Percentiles rank a stretch among this genome's conserved stretches.
phyloP scores from a whole-genome alignment of 2,888 invertebrate species.

The Tholera decimalis region DNA sequence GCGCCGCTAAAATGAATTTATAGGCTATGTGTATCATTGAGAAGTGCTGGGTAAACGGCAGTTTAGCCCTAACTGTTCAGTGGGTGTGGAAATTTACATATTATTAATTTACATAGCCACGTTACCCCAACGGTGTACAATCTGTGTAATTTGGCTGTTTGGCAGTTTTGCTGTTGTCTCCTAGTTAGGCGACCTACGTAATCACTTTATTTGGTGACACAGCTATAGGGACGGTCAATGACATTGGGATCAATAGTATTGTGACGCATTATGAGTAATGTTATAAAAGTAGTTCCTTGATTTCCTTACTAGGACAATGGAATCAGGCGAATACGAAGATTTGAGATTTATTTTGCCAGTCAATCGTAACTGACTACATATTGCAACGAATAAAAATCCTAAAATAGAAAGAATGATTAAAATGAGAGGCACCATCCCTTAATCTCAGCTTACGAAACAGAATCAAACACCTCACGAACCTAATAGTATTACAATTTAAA shows the following conservation, averaged over 20 bases:
- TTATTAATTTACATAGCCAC: slow-evolving; percentile 89
- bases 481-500: slow-evolving; percentile 38
- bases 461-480: slow-evolving; percentile 15
- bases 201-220: slow-evolving; percentile 67
- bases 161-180: slow-evolving; percentile 80
- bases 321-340: neutral
- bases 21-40: slow-evolving; percentile 68
- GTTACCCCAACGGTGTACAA: slow-evolving; percentile 80
- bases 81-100: slow-evolving; percentile 87
- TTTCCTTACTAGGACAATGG: slow-evolving; percentile 6
- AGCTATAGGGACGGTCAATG: slow-evolving; percentile 46
- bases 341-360: neutral
- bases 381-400: too few species aligned
- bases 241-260: slow-evolving; percentile 48
- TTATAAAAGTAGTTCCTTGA: slow-evolving; percentile 19
- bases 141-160: slow-evolving; percentile 88
- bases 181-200: slow-evolving; percentile 44
- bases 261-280: slow-evolving; percentile 46
- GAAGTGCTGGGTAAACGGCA: slow-evolving; percentile 75
- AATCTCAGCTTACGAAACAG: slow-evolving; percentile 11
- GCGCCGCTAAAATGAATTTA: slow-evolving; percentile 71
- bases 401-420: too few species aligned
- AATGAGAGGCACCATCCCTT: neutral
- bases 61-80: slow-evolving; percentile 72
- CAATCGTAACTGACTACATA: neutral